Evolutionary conservation across 2,797 vertebrate genomes (phyloP).

Genomic region (Coregonus suidteri): DNA sequence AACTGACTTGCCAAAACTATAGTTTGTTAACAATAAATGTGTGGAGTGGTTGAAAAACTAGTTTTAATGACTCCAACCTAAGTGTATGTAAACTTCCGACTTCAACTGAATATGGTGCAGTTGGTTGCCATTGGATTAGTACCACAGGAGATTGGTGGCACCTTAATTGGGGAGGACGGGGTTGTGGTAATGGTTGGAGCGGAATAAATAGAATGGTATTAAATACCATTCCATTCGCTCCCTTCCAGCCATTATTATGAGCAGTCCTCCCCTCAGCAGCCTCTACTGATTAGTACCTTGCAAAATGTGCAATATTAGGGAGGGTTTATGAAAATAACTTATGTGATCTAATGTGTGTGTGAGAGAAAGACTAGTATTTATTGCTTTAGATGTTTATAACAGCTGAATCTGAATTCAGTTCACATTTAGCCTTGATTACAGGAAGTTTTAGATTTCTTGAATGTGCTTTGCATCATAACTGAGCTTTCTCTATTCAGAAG

Average conservation of each 20-base stretch:
- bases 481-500: not conserved
- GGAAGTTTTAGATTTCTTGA: not conserved
- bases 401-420: not conserved
- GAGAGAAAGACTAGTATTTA: not conserved
- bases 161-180: too few species aligned
- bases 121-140: not conserved
- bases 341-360: not conserved
- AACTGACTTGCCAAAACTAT: too few species aligned
- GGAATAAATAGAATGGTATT: too few species aligned
- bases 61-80: too few species aligned
- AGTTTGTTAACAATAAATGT: too few species aligned
- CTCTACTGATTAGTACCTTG: not conserved
- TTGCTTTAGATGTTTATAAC: not conserved
- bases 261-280: not conserved
- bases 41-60: too few species aligned
- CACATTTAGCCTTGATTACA: not conserved
- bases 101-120: not conserved
- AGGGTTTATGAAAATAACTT: not conserved
- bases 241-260: too few species aligned
- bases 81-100: too few species aligned
- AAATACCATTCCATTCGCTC: too few species aligned
- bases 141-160: too few species aligned
- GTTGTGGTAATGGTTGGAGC: too few species aligned
- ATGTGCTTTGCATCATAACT: not conserved
- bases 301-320: not conserved